Percentiles rank a stretch among this genome's conserved stretches.
Conservation (phyloP, 2,113 vertebrate genomes). For the Salvelinus namaycush region DNA sequence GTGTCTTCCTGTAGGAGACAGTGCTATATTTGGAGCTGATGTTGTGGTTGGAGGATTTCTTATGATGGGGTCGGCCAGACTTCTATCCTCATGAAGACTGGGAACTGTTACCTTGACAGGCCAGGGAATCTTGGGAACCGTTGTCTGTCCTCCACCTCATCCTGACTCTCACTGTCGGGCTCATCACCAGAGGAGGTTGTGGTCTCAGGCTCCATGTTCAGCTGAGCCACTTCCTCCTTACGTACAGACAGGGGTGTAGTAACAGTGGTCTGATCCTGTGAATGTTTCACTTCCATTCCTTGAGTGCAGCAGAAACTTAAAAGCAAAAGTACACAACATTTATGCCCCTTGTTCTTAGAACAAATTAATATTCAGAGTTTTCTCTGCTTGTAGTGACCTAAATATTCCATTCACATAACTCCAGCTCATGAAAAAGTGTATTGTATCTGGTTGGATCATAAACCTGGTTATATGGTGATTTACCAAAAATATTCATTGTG, state of each 20-base stretch:
- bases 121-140: conserved; percentile 41
- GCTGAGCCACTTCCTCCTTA: conserved; percentile 9
- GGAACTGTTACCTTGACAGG: conserved; percentile 36
- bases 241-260: conserved; percentile 5
- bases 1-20: conserved; percentile 91
- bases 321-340: neutral
- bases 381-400: neutral
- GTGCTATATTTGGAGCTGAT: conserved; percentile 86
- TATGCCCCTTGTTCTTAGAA: neutral
- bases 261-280: neutral
- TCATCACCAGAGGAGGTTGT: conserved; percentile 21
- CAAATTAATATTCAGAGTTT: neutral
- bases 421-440: neutral
- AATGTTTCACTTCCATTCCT: neutral
- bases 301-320: neutral
- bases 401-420: neutral
- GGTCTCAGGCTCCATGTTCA: conserved; percentile 5
- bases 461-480: too few relatives aligned
- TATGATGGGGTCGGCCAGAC: conserved; percentile 39
- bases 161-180: conserved; percentile 3
- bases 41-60: conserved; percentile 78
- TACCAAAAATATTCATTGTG: too few relatives aligned
- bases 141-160: conserved; percentile 34
- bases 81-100: conserved; percentile 57
- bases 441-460: neutral